A percentile compares a stretch with the other conserved stretches of the same genome.
These are phyloP conservation scores for Siniperca obscura DNA, from an alignment of 2,797 vertebrate species.

Conservation along the genomic window DNA sequence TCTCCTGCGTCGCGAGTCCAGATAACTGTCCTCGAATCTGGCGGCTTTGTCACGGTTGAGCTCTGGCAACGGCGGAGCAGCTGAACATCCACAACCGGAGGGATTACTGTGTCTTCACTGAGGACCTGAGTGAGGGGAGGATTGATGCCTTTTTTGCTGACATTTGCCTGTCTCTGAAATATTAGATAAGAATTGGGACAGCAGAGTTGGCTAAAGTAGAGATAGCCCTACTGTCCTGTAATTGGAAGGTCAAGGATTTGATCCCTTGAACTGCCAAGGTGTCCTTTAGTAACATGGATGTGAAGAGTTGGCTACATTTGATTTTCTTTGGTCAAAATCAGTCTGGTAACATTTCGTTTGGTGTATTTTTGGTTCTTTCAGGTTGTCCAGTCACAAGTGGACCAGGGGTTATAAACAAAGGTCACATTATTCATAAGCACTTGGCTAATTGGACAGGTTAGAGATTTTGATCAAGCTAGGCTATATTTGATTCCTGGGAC, in stretches of 20 bases:
- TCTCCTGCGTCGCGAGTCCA: constrained; percentile 65
- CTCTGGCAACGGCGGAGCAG: constrained; percentile 49
- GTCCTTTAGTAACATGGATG: constrained; percentile 17
- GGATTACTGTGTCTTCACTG: constrained; percentile 62
- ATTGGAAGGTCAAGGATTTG: constrained; percentile 34
- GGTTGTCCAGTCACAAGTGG: neutral
- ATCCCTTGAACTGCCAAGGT: neutral
- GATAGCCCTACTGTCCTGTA: constrained; percentile 2
- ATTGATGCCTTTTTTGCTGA: constrained; percentile 52
- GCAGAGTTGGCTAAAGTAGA: constrained; percentile 15
- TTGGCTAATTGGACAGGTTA: neutral
- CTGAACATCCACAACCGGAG: constrained; percentile 69
- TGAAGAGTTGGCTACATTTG: neutral
- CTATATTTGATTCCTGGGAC: neutral
- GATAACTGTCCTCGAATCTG: constrained; percentile 78
- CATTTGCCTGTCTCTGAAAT: constrained; percentile 49
- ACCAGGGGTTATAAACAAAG: neutral
- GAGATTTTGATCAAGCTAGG: constrained; percentile 1
- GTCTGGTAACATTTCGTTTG: neutral
- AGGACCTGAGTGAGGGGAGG: constrained; percentile 47
- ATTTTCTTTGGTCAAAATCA: constrained; percentile 3
- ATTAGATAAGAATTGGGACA: constrained; percentile 56
- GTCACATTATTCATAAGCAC: neutral
- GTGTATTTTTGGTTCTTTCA: neutral
- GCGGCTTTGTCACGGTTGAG: constrained; percentile 79